phyloP scores from a whole-genome alignment of 1,140 invertebrate species.

The Lanistes nyassanus region DNA sequence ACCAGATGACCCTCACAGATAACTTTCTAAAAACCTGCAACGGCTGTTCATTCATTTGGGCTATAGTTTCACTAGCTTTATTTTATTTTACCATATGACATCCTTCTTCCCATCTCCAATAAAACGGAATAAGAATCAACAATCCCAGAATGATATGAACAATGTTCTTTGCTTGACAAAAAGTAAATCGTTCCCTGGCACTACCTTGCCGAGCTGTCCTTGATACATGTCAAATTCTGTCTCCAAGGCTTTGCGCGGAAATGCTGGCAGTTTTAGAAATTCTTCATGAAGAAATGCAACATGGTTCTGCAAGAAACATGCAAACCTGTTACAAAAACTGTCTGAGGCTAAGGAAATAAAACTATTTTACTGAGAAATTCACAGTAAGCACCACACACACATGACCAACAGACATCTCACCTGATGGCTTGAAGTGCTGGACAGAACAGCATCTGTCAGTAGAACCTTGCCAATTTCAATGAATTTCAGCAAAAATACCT shows the following conservation, averaged over 20 bases:
- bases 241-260: conserved; percentile 97
- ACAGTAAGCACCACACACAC: background rate
- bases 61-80: no score
- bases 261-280: conserved; percentile 97
- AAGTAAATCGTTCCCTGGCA: background rate
- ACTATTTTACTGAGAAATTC: background rate
- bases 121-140: no score
- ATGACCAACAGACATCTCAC: conserved; percentile 31
- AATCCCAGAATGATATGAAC: no score
- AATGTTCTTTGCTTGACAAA: no score
- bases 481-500: conserved; percentile 91
- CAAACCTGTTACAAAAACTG: background rate
- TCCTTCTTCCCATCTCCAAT: no score
- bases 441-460: conserved; percentile 69
- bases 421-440: conserved; percentile 66
- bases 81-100: no score
- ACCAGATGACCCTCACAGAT: no score
- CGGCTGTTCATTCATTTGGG: no score
- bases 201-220: conserved; percentile 87
- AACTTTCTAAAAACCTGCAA: no score
- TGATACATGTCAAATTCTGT: conserved; percentile 94
- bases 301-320: conserved; percentile 60
- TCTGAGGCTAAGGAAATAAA: background rate
- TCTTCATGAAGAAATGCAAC: conserved; percentile 96
- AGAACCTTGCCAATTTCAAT: conserved; percentile 94